These are phyloP conservation scores for Bagarius yarrelli DNA, from an alignment of 2,113 vertebrate genomes.

Conservation along the genomic window DNA sequence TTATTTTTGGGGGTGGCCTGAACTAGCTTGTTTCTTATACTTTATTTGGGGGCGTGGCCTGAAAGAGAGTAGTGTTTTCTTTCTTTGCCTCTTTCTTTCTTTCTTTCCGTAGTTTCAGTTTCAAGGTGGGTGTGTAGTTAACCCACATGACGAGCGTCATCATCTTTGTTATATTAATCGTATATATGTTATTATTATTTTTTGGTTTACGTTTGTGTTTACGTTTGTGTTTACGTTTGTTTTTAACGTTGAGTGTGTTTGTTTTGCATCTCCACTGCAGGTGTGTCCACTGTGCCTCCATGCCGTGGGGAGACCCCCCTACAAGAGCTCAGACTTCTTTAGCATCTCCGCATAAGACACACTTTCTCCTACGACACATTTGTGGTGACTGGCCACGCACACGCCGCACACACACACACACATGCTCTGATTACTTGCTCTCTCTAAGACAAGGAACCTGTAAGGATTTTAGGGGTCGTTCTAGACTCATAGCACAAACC, in stretches of 20 bases:
- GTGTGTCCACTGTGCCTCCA: constrained; percentile 96
- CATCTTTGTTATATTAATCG: not conserved
- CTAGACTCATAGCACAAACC: no score
- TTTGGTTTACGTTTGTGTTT: not conserved
- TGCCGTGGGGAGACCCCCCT: constrained; percentile 97
- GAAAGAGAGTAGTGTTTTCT: no score
- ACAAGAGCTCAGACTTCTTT: constrained; percentile 94
- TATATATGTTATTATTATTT: not conserved
- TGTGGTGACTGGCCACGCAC: constrained; percentile 77
- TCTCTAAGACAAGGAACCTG: no score
- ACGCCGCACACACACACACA: not conserved
- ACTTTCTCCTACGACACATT: constrained; percentile 96
- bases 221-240: no score
- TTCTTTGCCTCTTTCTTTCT: no score
- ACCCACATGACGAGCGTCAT: no score
- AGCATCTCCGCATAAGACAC: constrained; percentile 91
- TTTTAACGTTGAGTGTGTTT: no score
- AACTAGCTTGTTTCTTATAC: not conserved
- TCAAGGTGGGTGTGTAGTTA: no score
- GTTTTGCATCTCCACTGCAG: constrained; percentile 67
- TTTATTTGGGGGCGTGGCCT: not conserved
- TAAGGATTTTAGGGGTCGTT: no score
- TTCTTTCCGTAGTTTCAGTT: no score
- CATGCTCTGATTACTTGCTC: not conserved
- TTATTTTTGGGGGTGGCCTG: not conserved